These are phyloP conservation scores for Xiphophorus birchmanni DNA, from an alignment of 2,797 vertebrate genomes.

Conservation along the genomic window DNA sequence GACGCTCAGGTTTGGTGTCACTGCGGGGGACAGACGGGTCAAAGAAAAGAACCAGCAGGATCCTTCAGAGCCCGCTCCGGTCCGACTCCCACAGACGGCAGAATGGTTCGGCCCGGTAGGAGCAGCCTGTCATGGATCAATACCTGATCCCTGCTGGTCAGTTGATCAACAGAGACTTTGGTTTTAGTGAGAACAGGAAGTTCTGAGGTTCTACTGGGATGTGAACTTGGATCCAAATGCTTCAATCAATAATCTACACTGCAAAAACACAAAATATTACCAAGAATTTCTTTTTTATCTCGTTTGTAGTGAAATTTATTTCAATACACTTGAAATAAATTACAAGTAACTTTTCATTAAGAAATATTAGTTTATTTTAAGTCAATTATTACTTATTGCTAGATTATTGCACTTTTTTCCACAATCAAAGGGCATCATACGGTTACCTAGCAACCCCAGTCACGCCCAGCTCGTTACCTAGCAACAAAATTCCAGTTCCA, in stretches of 20 bases:
- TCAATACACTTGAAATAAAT: no score
- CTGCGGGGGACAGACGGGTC: slow-evolving; percentile 31
- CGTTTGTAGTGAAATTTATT: no score
- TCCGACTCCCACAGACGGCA: neutral
- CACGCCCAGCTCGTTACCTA: no score
- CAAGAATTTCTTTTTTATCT: no score
- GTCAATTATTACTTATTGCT: no score
- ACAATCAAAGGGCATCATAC: no score
- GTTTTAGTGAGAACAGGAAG: neutral
- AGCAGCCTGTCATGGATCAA: neutral
- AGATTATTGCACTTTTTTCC: no score
- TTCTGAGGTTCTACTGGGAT: neutral
- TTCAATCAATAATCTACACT: neutral
- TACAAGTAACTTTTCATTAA: no score
- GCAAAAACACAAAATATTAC: no score
- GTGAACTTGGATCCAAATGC: neutral
- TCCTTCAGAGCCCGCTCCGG: neutral
- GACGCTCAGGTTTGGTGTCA: slow-evolving; percentile 42
- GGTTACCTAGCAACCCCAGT: no score
- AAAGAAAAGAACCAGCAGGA: slow-evolving; percentile 8
- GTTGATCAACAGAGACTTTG: neutral
- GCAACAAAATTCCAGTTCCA: no score
- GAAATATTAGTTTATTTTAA: no score
- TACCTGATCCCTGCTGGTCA: neutral
- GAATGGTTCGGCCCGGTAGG: neutral